Evolutionary conservation across 53 echinoderm and acorn worm species (phyloP).

Genomic region (Pentamera pediparva): DNA sequence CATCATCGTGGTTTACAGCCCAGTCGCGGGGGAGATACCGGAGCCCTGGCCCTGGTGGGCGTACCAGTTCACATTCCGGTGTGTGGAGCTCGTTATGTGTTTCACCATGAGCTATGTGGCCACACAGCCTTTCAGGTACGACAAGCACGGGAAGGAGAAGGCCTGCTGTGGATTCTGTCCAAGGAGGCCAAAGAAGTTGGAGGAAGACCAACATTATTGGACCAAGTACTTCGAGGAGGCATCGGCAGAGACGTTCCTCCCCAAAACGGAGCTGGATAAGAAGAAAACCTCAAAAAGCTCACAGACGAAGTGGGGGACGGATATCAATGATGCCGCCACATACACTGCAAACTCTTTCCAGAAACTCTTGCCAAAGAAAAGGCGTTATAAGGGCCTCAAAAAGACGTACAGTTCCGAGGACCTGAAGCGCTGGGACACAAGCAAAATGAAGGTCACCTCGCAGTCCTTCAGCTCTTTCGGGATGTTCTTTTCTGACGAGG

Average conservation of each 20-base stretch:
- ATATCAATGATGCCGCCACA: not conserved
- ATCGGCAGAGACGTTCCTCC: conserved; percentile 2
- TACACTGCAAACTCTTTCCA: conserved; percentile 2
- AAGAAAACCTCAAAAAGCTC: not conserved
- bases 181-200: conserved; percentile 10
- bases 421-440: not conserved
- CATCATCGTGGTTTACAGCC: conserved; percentile 83
- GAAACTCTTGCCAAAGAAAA: conserved; percentile 1
- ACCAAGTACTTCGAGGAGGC: conserved; percentile 21
- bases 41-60: conserved; percentile 95
- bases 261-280: conserved; percentile 5
- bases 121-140: conserved; percentile 94
- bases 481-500: not conserved
- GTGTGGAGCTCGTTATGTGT: conserved; percentile 90
- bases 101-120: conserved; percentile 89
- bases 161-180: conserved; percentile 14
- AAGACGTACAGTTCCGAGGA: not conserved
- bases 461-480: conserved; percentile 17
- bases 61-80: conserved; percentile 80
- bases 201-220: conserved; percentile 24
- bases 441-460: conserved; percentile 9
- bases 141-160: conserved; percentile 62
- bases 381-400: not conserved
- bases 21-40: conserved; percentile 64
- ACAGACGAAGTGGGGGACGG: not conserved